These are phyloP conservation scores for Elaeidobius kamerunicus DNA, from an alignment of 2,888 invertebrate species.

Conservation along the genomic window DNA sequence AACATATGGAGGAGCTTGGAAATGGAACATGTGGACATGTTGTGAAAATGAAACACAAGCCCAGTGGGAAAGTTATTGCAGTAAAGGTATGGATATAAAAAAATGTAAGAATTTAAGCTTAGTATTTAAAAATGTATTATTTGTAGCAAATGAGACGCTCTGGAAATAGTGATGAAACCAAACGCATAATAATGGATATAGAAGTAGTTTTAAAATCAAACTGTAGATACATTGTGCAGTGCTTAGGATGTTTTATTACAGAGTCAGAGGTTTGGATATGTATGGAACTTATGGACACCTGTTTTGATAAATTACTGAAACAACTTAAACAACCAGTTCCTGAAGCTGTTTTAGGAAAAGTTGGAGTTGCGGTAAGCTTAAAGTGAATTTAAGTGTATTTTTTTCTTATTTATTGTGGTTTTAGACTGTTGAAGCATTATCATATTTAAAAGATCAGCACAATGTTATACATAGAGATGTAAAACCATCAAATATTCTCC, in stretches of 20 bases:
- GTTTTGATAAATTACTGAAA: slow-evolving; percentile 95
- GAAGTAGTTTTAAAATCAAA: slow-evolving; percentile 98
- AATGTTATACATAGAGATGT: slow-evolving; percentile 98
- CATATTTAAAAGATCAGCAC: slow-evolving; percentile 96
- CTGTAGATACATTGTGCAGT: slow-evolving; percentile 95
- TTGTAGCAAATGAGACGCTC: slow-evolving; percentile 92
- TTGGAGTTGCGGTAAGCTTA: slow-evolving; percentile 82
- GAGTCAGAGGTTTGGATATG: slow-evolving; percentile 99
- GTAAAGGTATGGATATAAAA: slow-evolving; percentile 85
- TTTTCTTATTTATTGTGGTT: no score
- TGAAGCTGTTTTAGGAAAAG: slow-evolving; percentile 93
- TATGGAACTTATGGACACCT: slow-evolving; percentile 99
- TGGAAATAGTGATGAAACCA: slow-evolving; percentile 95
- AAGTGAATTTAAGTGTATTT: slow-evolving; percentile 3
- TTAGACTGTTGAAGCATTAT: slow-evolving; percentile 93
- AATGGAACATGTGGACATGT: slow-evolving; percentile 98
- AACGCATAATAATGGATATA: slow-evolving; percentile 97
- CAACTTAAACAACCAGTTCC: slow-evolving; percentile 85
- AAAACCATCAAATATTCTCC: slow-evolving; percentile 96
- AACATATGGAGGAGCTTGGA: slow-evolving; percentile 83
- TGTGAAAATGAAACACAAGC: slow-evolving; percentile 90
- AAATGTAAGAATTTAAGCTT: neutral
- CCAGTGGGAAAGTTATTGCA: slow-evolving; percentile 83
- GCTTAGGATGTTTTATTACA: slow-evolving; percentile 96
- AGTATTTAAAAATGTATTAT: neutral